These are phyloP conservation scores for Cheilinus undulatus DNA, from an alignment of 2,113 vertebrate species.

Conservation along the genomic window DNA sequence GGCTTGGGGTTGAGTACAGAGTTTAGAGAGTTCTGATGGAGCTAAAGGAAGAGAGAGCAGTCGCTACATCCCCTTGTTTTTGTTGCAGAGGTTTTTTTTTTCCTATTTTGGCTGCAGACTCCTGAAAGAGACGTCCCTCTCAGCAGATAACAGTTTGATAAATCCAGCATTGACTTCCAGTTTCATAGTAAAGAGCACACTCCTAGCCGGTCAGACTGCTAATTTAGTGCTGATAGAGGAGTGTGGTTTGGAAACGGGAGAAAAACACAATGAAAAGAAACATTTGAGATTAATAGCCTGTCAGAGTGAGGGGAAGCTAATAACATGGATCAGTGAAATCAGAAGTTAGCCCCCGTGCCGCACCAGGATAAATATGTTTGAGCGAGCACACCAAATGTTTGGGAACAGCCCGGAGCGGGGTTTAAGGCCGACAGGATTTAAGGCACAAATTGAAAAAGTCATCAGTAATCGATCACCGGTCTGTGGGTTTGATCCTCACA, in stretches of 20 bases:
- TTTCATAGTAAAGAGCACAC: constrained; percentile 70
- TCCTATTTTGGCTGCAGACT: constrained; percentile 33
- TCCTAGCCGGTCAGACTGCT: constrained; percentile 52
- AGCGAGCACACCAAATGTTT: constrained; percentile 59
- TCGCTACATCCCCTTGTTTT: neutral
- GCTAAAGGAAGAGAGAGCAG: too few relatives aligned
- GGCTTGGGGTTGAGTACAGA: too few relatives aligned
- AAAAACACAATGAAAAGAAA: constrained; percentile 39
- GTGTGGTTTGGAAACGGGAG: constrained; percentile 27
- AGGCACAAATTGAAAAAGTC: constrained; percentile 41
- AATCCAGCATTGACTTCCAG: constrained; percentile 70
- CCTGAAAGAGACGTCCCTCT: constrained; percentile 33
- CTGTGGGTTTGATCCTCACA: constrained; percentile 25
- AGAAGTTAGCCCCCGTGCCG: constrained; percentile 75
- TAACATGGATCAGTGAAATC: constrained; percentile 85
- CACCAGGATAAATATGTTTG: constrained; percentile 76
- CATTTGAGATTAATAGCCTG: constrained; percentile 82
- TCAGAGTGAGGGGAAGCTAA: constrained; percentile 78
- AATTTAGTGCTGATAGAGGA: constrained; percentile 63
- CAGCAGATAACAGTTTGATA: constrained; percentile 66
- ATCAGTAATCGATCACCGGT: constrained; percentile 44
- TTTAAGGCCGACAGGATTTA: constrained; percentile 30
- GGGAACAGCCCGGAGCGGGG: constrained; percentile 39
- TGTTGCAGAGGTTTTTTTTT: neutral
- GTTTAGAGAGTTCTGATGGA: too few relatives aligned